Base-by-base conservation (phyloP, 2,888 invertebrate species). In the Ligdia adustata region DNA sequence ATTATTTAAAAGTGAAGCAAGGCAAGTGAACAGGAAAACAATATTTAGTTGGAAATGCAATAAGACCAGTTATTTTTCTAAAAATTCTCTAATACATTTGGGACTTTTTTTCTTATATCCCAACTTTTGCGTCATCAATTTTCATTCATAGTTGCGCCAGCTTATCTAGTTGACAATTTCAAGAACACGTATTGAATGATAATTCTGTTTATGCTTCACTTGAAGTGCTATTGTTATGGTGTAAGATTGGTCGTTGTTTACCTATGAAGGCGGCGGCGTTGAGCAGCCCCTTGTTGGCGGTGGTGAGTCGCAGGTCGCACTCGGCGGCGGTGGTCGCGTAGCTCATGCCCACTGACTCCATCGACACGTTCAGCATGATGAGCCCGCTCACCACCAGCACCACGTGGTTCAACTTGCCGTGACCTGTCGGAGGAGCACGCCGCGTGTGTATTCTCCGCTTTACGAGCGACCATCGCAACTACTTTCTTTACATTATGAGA, bases 301-400 rank as follows among this genome's bases (percentile, higher is more conserved):
- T 82, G 43, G 89, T 88, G 20, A 94, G 83, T 4, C 87, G 63
- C 2, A 94, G 82, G 62, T 94, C 94, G 58, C 94, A 94, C 72
- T 93, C 92, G 0, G 94, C 92, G 0, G 92, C 89, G 0, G 94
- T 93, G 68, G 93, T 90, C 33, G 93, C 92, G 62, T 93, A 92
- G 72, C 93, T 92, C 78, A 94, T 92, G 41, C 92, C 92, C 62
- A 93, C 91, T 0, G 93, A 93, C 77, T 94, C 94, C 75, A 93
- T 91, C 59, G 94, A 93, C 0, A 93, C 93, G 59, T 92, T 90
- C 79, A 93, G 91, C 64, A 94, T 88, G 49, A 93, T 92, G 4
- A 93, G 79, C 0, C 94, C 94, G 41, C 92, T 89, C n/a, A 92
- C 91, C 32, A 94, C 66, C 15, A 93, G 72, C 9, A 94, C 83